phyloP scores from a whole-genome alignment of 1,140 invertebrate species.

The Nasonia giraulti region DNA sequence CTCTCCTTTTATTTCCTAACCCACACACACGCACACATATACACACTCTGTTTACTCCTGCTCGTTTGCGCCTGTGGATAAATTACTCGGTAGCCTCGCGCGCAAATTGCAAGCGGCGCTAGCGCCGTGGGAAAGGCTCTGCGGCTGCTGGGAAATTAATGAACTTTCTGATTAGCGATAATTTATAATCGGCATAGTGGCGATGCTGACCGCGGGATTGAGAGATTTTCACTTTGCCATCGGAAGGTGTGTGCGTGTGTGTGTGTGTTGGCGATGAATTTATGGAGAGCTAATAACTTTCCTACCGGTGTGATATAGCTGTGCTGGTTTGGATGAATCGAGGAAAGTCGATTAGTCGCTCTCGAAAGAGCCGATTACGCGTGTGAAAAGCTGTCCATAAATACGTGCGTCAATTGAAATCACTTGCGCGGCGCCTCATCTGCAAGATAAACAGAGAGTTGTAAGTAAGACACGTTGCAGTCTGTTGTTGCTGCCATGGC shows the following conservation, averaged over 20 bases:
- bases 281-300: neutral
- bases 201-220: too few species aligned
- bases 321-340: neutral
- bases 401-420: neutral
- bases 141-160: constrained; percentile 20
- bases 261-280: neutral
- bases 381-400: neutral
- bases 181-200: constrained; percentile 10
- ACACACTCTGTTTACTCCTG: neutral
- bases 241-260: neutral
- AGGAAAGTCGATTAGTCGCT: neutral
- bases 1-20: neutral
- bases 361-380: neutral
- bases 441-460: neutral
- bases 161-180: constrained; percentile 37
- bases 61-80: constrained; percentile 18
- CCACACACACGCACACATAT: too few species aligned
- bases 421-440: too few species aligned
- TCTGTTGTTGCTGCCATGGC: neutral
- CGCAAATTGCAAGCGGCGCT: neutral
- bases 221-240: neutral
- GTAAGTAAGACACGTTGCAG: neutral
- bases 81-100: constrained; percentile 21
- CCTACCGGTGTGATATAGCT: neutral
- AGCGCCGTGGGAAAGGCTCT: constrained; percentile 16